Conservation (phyloP, 2,888 invertebrate species). For the Limenitis camilla region DNA sequence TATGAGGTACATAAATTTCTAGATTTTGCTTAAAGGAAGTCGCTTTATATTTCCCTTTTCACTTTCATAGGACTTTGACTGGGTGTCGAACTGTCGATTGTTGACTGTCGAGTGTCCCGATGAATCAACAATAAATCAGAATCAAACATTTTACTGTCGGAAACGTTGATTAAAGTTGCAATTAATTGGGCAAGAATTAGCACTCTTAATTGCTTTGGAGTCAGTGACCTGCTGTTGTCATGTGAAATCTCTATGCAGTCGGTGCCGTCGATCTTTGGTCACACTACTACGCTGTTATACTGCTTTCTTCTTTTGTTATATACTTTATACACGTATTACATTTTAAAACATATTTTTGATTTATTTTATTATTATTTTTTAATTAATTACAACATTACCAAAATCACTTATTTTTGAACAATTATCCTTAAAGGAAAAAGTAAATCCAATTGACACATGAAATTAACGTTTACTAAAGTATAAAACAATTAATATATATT, state of each 20-base stretch:
- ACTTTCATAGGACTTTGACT: conserved; percentile 18
- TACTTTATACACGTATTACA: not conserved
- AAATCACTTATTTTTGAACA: no score
- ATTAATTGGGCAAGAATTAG: conserved; percentile 29
- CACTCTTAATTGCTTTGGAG: conserved; percentile 22
- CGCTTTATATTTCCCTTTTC: not conserved
- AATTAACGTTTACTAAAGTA: no score
- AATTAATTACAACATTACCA: no score
- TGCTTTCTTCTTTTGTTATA: not conserved
- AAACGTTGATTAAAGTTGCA: conserved; percentile 26
- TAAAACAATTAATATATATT: no score
- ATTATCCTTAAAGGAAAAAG: no score
- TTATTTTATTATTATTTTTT: no score
- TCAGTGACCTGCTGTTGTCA: conserved; percentile 21
- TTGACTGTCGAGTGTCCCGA: conserved; percentile 1
- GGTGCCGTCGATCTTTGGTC: not conserved
- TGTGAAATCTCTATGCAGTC: conserved; percentile 13
- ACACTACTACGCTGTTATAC: not conserved
- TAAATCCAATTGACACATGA: no score
- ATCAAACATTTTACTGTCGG: conserved; percentile 22
- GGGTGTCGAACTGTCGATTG: conserved; percentile 1
- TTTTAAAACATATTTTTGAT: no score
- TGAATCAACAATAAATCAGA: conserved; percentile 22
- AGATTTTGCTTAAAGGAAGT: no score
- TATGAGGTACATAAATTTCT: no score